A percentile compares a stretch with the other conserved stretches of the same genome.
phyloP scores from a whole-genome alignment of 2,888 invertebrate species.

The Leucophenga montana region DNA sequence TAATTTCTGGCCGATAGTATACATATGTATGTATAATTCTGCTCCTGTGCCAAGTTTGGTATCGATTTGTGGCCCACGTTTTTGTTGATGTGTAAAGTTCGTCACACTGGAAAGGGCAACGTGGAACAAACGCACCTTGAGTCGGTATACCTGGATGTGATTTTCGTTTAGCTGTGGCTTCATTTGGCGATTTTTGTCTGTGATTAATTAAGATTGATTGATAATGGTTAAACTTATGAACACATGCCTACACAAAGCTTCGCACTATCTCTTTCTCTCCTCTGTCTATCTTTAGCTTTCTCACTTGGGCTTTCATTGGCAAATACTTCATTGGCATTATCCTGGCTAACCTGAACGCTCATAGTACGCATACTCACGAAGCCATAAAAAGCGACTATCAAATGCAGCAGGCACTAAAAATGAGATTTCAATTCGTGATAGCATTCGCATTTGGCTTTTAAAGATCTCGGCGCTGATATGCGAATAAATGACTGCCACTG shows the following conservation, averaged over 20 bases:
- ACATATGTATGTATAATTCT: no score
- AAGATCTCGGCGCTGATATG: slow-evolving; percentile 34
- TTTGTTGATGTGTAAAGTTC: slow-evolving; percentile 22
- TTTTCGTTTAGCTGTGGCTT: slow-evolving; percentile 38
- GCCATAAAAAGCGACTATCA: slow-evolving; percentile 32
- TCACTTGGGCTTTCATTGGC: slow-evolving; percentile 6
- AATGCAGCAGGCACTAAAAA: slow-evolving; percentile 38
- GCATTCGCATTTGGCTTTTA: slow-evolving; percentile 39
- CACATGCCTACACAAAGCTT: background rate
- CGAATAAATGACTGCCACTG: slow-evolving; percentile 30
- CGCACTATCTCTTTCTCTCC: background rate
- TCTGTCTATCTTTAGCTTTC: background rate
- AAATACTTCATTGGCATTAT: slow-evolving; percentile 22
- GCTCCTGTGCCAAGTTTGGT: background rate
- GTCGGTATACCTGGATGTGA: background rate
- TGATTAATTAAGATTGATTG: slow-evolving; percentile 73
- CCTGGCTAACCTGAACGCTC: slow-evolving; percentile 9
- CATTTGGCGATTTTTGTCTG: slow-evolving; percentile 63
- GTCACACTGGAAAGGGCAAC: background rate
- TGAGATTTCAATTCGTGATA: slow-evolving; percentile 44
- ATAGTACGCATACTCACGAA: background rate
- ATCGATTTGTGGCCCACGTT: background rate
- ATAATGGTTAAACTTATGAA: slow-evolving; percentile 49
- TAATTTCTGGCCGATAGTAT: no score
- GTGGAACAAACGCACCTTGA: slow-evolving; percentile 1